Evolutionary conservation across 1,140 invertebrate species (phyloP), one percentile per base, ranked within the genome.

Genomic region (Bombus difficillimus): DNA sequence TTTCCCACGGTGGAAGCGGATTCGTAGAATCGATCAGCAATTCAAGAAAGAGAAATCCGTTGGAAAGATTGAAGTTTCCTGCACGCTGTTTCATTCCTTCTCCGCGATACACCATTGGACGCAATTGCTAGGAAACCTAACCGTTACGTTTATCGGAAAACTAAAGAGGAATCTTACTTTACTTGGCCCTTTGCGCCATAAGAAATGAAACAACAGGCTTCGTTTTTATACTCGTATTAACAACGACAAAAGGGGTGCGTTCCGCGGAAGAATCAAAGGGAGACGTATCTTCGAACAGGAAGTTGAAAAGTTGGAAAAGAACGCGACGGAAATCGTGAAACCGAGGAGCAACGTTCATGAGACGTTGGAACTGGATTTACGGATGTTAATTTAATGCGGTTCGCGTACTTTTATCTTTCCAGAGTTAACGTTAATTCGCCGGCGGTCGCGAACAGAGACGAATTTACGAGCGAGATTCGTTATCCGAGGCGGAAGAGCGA

Each of bases 331-430:
- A 83, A 41, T 43, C 5, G 43, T 15, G 62, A 68, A 76, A 68
- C 22, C 34, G 18, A 13, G 2, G 4, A 6, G 41, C 25, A 6
- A 75, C 69, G n/a, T 34, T 82, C 25, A 28, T 0, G 53, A 18
- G 53, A 39, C 72, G 13, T 25, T 28, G 62, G 43, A 80, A 80
- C 83, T 80, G 68, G 57, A 72, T 80, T 25, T 66, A n/a, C 22
- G 47, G 53, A 73, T 85, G 83, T 85, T 85, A 85, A 85, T 85
- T 80, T 80, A 80, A 85, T 80, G 83, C 83, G 10, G 76, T 85
- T 80, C 76, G 28, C 83, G 83, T 59, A 80, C 76, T 85, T 85
- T 85, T 80, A 85, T 85, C 84, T 68, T 81, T 32, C 28, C 69
- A 53, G n/a, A 47, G 32, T 47, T 71, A 59, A 39, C 84, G 57